Evolutionary conservation across 2,888 invertebrate genomes (phyloP).

Genomic region (Acholoe squamosa): DNA sequence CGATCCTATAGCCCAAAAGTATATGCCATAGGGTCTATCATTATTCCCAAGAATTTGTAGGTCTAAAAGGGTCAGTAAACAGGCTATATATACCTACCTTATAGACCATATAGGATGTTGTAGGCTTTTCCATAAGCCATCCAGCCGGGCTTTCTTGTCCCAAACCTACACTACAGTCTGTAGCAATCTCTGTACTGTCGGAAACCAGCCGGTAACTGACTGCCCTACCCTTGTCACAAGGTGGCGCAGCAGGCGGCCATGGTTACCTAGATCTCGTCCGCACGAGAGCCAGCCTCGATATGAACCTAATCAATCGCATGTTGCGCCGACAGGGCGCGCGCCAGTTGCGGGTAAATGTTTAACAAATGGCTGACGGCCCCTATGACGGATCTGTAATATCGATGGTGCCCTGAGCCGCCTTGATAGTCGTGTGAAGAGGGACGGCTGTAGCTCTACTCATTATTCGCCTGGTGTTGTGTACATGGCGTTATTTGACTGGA

Average conservation of each 20-base stretch:
- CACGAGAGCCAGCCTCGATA: conserved; percentile 21
- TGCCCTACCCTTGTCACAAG: background rate
- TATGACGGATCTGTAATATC: conserved; percentile 18
- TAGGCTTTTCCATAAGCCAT: too few relatives aligned
- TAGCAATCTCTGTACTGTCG: background rate
- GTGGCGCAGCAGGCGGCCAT: background rate
- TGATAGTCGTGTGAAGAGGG: conserved; percentile 20
- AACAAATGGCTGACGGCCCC: background rate
- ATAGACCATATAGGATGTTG: too few relatives aligned
- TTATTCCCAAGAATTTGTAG: too few relatives aligned
- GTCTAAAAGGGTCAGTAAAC: too few relatives aligned
- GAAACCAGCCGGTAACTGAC: background rate
- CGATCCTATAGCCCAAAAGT: too few relatives aligned
- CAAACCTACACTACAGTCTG: too few relatives aligned
- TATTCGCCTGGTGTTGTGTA: background rate
- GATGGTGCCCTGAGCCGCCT: background rate
- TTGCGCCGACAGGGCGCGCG: conserved; percentile 6
- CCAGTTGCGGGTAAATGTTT: conserved; percentile 2
- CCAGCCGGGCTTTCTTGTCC: too few relatives aligned
- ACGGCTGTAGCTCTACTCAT: background rate
- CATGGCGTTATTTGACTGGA: background rate
- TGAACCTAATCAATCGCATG: conserved; percentile 22
- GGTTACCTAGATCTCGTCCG: conserved; percentile 11
- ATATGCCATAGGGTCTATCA: too few relatives aligned
- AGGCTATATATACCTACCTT: too few relatives aligned